phyloP scores from a whole-genome alignment of 2,113 vertebrate species.

The Vombatus ursinus region DNA sequence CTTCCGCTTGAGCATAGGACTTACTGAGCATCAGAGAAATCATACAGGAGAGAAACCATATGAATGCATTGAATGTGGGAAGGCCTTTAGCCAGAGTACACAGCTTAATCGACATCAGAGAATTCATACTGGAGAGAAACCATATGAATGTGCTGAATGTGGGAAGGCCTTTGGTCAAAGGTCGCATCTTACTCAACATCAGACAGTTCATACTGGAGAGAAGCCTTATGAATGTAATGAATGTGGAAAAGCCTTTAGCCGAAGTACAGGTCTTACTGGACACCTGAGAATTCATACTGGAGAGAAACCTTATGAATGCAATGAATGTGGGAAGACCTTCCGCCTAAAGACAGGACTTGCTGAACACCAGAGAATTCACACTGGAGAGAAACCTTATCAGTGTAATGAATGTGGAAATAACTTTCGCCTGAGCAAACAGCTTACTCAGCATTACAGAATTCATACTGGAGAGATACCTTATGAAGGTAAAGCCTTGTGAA shows the following conservation, averaged over 20 bases:
- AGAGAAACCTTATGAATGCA: slow-evolving; percentile 69
- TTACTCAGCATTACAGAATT: slow-evolving; percentile 74
- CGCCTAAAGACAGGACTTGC: slow-evolving; percentile 65
- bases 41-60: slow-evolving; percentile 65
- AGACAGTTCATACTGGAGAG: slow-evolving; percentile 73
- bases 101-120: slow-evolving; percentile 74
- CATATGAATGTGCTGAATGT: slow-evolving; percentile 69
- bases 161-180: slow-evolving; percentile 75
- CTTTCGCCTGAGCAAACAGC: slow-evolving; percentile 72
- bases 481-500: slow-evolving; percentile 38
- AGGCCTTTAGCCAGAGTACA: slow-evolving; percentile 73
- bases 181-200: slow-evolving; percentile 72
- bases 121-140: slow-evolving; percentile 73
- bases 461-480: slow-evolving; percentile 75
- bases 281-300: slow-evolving; percentile 73
- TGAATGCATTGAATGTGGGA: slow-evolving; percentile 72
- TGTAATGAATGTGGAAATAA: slow-evolving; percentile 74
- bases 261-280: slow-evolving; percentile 67
- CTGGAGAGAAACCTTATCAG: slow-evolving; percentile 59
- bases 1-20: slow-evolving; percentile 47
- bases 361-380: slow-evolving; percentile 71
- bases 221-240: slow-evolving; percentile 72
- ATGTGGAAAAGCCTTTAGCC: slow-evolving; percentile 74
- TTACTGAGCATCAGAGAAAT: slow-evolving; percentile 59
- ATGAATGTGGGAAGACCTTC: slow-evolving; percentile 75